Base-by-base conservation (phyloP, 2,113 vertebrate species). In the Hyperoodon ampullatus region DNA sequence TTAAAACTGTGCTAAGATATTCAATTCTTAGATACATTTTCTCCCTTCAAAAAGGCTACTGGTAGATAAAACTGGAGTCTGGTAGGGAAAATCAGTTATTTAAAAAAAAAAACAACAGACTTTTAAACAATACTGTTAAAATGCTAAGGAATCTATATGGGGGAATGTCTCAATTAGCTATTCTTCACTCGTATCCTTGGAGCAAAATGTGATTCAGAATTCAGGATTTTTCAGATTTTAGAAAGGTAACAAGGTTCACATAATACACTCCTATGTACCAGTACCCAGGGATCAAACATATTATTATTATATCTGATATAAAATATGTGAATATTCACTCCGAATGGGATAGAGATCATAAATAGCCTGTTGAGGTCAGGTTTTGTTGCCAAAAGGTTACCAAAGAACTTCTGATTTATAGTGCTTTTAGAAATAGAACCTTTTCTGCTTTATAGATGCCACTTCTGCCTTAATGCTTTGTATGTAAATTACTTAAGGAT, bases 381-480 rank as follows among this genome's bases (percentile, higher is more conserved):
- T 63, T 90, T 90, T 94, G 39, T 92, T 92, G 35, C 47, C 28
- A 53, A 1, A 78, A 60, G 47, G 18, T 96, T 90, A 89, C 66
- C 70, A 74, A 47, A 86, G 66, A 84, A 47, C 15, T 61, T 88
- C 21, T 60, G 65, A 12, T 53, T 81, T 86, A 70, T 47, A 75
- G n/a, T 90, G n/a, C 84, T 77, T 96, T 94, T 88, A 80, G 63
- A 88, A 50, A 85, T 81, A 70, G n/a, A 95, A 33, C 92, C 71
- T 94, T 90, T 93, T 96, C 23, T 91, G 58, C 71, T 88, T 93
- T 85, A 35, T 72, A 71, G 63, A 72, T 90, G 19, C 39, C 30
- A 74, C 14, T 88, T 95, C 61, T 97, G 39, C 82, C 12, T 72
- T 90, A 71, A 90, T 94, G 63, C 16, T 77, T 72, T 13, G 14